Base-by-base conservation (phyloP, 2,797 vertebrate species). In the Anguilla obscura region DNA sequence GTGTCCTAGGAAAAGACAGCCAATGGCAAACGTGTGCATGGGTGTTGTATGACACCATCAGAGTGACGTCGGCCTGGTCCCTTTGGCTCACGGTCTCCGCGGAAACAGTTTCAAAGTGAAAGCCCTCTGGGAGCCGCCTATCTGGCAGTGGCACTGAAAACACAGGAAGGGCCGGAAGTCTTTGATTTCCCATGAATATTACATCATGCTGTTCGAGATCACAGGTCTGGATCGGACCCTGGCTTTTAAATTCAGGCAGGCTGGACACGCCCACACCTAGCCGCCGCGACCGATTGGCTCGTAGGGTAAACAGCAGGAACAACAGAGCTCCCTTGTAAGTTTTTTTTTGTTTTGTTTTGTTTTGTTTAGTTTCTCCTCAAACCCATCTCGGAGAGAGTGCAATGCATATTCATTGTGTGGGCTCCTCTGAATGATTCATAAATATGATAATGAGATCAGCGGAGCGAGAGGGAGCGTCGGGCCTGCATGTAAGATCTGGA, bases 41-140 rank as follows among this genome's bases (percentile, higher is more conserved):
- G 90, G 93, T 88, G 91, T 93, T 92, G 94, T 92, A 92, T 93
- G 94, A 92, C 91, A 94, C 94, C 93, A 91, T 92, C 91, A 92
- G 91, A 91, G 76, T 87, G 88, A 90, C 86, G 89, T 88, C 92
- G 92, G 71, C 24, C 94, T 95, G 96, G 94, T 94, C 92, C 86
- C 86, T n/a, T 84, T 90, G 91, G 89, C 89, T 85, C 87, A 92
- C 89, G 71, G 33, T 93, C 91, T 93, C 93, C 90, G 89, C 91
- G 92, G 90, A 93, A 93, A 92, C 91, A 90, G 91, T 92, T 90
- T 92, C 86, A 87, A 90, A 92, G 93, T 88, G 89, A 80, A 66
- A 10, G 3, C 1, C 40, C 9, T 0, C 14, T 40, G 10, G 71
- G 71, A 76, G 33, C 33, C 9, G n/a, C 27, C 40, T 2, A 14